Conservation (phyloP, 2,113 vertebrate species). For the Eptesicus fuscus region DNA sequence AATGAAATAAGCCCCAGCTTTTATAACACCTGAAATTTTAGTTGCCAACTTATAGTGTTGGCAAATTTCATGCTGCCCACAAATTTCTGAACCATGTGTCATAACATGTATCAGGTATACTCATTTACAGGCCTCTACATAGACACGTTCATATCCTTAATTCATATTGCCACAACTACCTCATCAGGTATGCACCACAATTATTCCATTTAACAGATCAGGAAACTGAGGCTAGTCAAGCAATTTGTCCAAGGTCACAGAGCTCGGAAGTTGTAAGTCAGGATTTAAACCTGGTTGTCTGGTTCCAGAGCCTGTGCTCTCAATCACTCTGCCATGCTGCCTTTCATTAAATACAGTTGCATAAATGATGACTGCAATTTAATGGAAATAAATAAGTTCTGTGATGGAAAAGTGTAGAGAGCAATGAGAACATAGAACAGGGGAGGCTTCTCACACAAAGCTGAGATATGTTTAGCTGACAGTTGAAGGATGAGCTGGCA, state of each 20-base stretch:
- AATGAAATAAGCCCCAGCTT: not conserved
- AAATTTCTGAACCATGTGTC: not conserved
- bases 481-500: not conserved
- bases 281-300: not conserved
- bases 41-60: not conserved
- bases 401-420: not conserved
- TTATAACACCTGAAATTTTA: not conserved
- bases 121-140: not conserved
- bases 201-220: not conserved
- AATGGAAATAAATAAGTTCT: not conserved
- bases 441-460: not conserved
- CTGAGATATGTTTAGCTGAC: not conserved
- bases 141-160: not conserved
- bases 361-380: not conserved
- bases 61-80: not conserved
- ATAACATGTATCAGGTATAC: not conserved
- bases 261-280: not conserved
- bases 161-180: not conserved
- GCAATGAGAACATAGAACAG: not conserved
- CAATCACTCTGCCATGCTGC: not conserved
- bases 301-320: not conserved
- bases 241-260: not conserved
- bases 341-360: not conserved
- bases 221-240: not conserved
- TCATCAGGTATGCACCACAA: not conserved